A percentile compares a stretch with the other conserved stretches of the same genome.
phyloP scores from a whole-genome alignment of 2,113 vertebrate species.

The Pachyramphus minor region DNA sequence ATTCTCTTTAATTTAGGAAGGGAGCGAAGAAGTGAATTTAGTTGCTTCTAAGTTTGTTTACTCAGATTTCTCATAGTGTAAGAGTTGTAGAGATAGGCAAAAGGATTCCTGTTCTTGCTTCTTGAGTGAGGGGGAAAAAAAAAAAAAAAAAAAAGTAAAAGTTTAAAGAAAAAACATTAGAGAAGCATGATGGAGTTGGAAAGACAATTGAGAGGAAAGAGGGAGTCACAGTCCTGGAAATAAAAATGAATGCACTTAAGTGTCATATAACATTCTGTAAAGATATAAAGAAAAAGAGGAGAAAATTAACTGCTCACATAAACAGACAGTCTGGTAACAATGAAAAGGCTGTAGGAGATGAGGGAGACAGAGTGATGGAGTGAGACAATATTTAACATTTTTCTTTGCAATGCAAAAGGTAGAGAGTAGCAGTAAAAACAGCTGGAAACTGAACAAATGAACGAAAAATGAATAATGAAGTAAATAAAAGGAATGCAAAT shows the following conservation, averaged over 20 bases:
- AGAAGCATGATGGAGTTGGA: not conserved
- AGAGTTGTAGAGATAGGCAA: not conserved
- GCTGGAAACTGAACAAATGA: not conserved
- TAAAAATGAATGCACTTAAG: constrained; percentile 8
- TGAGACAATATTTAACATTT: not conserved
- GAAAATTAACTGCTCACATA: not conserved
- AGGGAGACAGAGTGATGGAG: not conserved
- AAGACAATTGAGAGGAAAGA: not conserved
- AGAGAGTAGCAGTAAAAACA: not conserved
- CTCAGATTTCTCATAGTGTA: not conserved
- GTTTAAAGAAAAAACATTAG: not conserved
- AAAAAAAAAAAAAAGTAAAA: not conserved
- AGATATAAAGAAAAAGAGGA: not conserved
- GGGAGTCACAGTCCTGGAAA: not conserved
- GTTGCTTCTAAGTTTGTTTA: not conserved
- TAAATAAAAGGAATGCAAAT: constrained; percentile 41
- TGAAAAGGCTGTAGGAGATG: not conserved
- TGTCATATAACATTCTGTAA: not conserved
- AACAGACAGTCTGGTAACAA: not conserved
- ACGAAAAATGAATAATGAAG: constrained; percentile 23
- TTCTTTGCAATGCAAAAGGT: not conserved
- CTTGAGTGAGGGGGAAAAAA: not conserved
- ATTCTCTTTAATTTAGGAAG: not conserved
- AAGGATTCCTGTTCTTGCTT: not conserved
- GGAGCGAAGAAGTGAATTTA: not conserved